Conservation (phyloP, 2,888 invertebrate species). For the Dichetophora obliterata region DNA sequence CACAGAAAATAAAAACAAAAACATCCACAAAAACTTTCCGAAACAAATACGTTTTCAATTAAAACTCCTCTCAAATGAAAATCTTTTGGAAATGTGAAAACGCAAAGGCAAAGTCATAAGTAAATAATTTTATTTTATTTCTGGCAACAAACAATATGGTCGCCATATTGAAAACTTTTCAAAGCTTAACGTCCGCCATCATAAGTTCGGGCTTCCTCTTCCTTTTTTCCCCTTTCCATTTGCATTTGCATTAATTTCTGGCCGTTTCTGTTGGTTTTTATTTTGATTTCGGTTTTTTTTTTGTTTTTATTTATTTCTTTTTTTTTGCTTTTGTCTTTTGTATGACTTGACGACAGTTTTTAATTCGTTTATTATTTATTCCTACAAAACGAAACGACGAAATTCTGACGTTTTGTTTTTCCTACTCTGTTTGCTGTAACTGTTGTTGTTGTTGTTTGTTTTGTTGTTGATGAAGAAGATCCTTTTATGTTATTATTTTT, state of each 20-base stretch:
- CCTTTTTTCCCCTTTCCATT: background rate
- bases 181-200: conserved; percentile 28
- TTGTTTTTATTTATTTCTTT: background rate
- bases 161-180: conserved; percentile 37
- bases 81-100: background rate
- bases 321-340: background rate
- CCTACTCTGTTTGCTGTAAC: conserved; percentile 26
- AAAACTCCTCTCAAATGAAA: conserved; percentile 26
- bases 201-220: conserved; percentile 29
- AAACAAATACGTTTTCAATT: conserved; percentile 39
- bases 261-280: conserved; percentile 8
- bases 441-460: conserved; percentile 27
- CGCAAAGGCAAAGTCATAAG: background rate
- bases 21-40: conserved; percentile 39
- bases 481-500: conserved; percentile 45
- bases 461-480: conserved; percentile 48
- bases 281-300: background rate
- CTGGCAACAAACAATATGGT: conserved; percentile 7
- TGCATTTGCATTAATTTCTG: conserved; percentile 34
- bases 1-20: conserved; percentile 21
- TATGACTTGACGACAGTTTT: conserved; percentile 51
- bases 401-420: conserved; percentile 42
- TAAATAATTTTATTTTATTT: conserved; percentile 35
- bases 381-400: conserved; percentile 50
- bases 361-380: conserved; percentile 66